Percentiles rank a stretch among this genome's conserved stretches.
Evolutionary conservation across 2,113 vertebrate species (phyloP).

Genomic region (Panthera leo): DNA sequence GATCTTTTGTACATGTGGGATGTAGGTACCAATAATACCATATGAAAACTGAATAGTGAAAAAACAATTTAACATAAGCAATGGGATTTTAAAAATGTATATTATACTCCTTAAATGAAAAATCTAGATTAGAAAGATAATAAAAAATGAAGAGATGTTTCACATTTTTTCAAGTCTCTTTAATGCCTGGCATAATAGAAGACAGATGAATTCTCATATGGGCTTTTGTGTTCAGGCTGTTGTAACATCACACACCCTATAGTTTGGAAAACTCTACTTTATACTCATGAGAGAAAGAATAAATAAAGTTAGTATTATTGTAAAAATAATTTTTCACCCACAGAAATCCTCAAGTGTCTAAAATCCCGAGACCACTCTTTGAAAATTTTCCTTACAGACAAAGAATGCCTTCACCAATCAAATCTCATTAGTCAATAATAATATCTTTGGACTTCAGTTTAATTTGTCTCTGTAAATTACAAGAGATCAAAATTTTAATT

Average conservation of each 20-base stretch:
- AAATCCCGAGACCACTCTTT: background rate
- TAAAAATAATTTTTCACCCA: background rate
- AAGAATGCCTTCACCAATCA: conserved; percentile 24
- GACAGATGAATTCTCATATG: background rate
- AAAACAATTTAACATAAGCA: background rate
- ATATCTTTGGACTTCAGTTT: background rate
- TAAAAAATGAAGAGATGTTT: background rate
- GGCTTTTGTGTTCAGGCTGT: background rate
- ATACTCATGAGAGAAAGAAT: background rate
- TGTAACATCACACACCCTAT: background rate
- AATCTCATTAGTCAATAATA: background rate
- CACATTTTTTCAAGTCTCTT: background rate
- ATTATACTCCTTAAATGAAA: background rate
- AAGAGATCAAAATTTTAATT: background rate
- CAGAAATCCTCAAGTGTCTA: background rate
- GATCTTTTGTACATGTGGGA: background rate
- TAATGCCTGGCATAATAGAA: background rate
- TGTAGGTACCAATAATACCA: conserved; percentile 8
- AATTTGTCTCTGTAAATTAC: background rate
- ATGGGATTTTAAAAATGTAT: background rate
- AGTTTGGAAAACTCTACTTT: background rate
- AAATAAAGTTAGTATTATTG: background rate
- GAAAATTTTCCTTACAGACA: background rate
- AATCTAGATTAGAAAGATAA: background rate
- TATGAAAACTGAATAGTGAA: background rate